Evolutionary conservation across 2,113 vertebrate genomes (phyloP).

Genomic region (Pagrus major): DNA sequence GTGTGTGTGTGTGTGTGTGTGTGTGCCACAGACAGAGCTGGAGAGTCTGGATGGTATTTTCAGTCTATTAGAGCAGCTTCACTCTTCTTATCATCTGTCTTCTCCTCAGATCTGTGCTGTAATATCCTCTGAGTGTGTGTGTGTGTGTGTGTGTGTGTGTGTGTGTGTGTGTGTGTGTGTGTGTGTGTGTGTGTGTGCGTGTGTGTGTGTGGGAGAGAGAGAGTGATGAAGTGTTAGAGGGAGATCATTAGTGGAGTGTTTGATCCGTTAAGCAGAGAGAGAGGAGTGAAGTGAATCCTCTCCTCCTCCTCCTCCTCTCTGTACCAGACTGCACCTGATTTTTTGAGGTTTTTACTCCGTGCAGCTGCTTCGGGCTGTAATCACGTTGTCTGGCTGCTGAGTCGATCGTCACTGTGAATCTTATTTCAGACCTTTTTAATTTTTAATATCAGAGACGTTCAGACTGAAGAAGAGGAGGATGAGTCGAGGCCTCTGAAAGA

Average conservation of each 20-base stretch:
- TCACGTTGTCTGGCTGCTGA: neutral
- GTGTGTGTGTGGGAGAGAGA: neutral
- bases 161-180: neutral
- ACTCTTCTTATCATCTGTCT: constrained; percentile 3
- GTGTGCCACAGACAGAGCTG: neutral
- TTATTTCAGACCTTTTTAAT: neutral
- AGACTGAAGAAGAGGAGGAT: neutral
- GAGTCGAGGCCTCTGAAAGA: constrained; percentile 1
- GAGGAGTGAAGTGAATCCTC: constrained; percentile 1
- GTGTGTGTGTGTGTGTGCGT: neutral
- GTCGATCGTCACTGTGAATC: neutral
- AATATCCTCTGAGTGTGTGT: neutral
- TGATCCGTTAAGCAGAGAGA: constrained; percentile 27
- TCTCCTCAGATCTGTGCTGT: constrained; percentile 3
- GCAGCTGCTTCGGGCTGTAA: neutral
- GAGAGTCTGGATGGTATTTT: constrained; percentile 25
- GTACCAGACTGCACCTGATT: constrained; percentile 7
- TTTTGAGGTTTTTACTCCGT: neutral
- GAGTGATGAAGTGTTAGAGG: constrained; percentile 15
- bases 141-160: neutral
- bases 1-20: constrained; percentile 25
- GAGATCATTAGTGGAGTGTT: constrained; percentile 36
- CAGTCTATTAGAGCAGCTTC: constrained; percentile 14
- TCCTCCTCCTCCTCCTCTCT: constrained; percentile 28
- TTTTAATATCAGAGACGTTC: neutral